Evolutionary conservation across 2,888 invertebrate species (phyloP).

Genomic region (Laspeyria flexula): DNA sequence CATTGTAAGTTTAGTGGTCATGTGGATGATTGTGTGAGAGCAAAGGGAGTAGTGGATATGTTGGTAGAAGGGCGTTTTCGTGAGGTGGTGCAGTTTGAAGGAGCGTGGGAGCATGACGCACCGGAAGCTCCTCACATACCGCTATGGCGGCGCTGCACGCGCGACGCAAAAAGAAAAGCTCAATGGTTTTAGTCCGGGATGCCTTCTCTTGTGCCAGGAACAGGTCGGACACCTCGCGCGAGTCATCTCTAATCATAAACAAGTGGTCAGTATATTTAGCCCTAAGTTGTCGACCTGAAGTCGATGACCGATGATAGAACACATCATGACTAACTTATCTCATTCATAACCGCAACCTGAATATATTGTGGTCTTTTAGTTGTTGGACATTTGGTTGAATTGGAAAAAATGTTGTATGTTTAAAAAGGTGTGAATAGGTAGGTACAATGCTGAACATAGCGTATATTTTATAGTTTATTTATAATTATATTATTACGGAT

Average conservation of each 20-base stretch:
- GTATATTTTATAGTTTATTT: no score
- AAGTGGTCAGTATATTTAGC: background rate
- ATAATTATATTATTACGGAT: no score
- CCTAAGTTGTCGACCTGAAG: background rate
- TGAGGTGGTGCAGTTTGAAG: slow-evolving; percentile 20
- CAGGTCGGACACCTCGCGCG: slow-evolving; percentile 2
- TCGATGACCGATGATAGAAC: background rate
- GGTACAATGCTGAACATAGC: no score
- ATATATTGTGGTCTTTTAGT: background rate
- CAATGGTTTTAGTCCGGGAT: background rate
- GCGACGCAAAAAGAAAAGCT: slow-evolving; percentile 23
- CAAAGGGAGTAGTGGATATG: slow-evolving; percentile 30
- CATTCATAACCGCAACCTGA: background rate
- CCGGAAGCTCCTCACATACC: slow-evolving; percentile 51
- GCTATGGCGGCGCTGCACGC: slow-evolving; percentile 16
- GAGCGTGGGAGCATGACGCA: slow-evolving; percentile 53
- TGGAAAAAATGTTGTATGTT: no score
- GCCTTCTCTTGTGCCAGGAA: slow-evolving; percentile 10
- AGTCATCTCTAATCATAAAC: background rate
- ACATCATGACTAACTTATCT: background rate
- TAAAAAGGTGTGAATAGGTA: no score
- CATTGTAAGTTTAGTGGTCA: slow-evolving; percentile 18
- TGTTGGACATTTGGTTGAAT: no score
- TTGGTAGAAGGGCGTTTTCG: slow-evolving; percentile 22
- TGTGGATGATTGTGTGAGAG: background rate